Evolutionary conservation across 64 coral and sea anemone genomes (phyloP).

Genomic region (Hydrozoanthus tunicans): DNA sequence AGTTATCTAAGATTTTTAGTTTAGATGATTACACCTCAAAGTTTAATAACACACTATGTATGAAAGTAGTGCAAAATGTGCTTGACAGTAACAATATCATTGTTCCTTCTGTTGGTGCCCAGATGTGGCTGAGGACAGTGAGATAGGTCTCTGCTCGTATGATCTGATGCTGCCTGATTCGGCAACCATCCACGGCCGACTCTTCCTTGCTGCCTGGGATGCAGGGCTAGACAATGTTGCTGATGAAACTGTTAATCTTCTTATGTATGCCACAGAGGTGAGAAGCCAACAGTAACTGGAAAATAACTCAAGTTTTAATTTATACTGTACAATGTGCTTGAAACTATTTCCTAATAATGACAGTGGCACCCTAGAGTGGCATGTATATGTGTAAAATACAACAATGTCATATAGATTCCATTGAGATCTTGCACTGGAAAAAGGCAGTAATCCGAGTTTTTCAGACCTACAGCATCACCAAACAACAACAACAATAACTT

Average conservation of each 20-base stretch:
- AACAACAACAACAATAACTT: too few species aligned
- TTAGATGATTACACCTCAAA: too few species aligned
- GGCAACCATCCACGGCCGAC: slow-evolving; percentile 85
- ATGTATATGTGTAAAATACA: too few species aligned
- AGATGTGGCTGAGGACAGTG: slow-evolving; percentile 95
- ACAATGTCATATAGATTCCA: too few species aligned
- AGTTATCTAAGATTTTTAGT: too few species aligned
- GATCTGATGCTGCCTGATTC: slow-evolving; percentile 95
- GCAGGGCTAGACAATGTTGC: slow-evolving; percentile 92
- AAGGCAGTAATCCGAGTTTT: too few species aligned
- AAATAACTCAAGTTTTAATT: not conserved
- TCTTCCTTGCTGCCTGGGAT: slow-evolving; percentile 99
- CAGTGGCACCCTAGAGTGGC: too few species aligned
- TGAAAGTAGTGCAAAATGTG: not conserved
- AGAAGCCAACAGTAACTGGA: not conserved
- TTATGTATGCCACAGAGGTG: slow-evolving; percentile 92
- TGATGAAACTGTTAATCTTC: slow-evolving; percentile 84
- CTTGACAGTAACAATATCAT: not conserved
- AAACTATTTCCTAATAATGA: too few species aligned
- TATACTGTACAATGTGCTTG: too few species aligned
- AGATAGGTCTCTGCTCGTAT: slow-evolving; percentile 93
- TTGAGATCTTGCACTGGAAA: too few species aligned
- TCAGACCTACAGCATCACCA: too few species aligned
- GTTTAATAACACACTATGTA: too few species aligned
- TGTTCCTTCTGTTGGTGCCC: not conserved